Evolutionary conservation across 2,888 invertebrate species (phyloP), one percentile per base, ranked within the genome.

Genomic region (Dasypolia templi): DNA sequence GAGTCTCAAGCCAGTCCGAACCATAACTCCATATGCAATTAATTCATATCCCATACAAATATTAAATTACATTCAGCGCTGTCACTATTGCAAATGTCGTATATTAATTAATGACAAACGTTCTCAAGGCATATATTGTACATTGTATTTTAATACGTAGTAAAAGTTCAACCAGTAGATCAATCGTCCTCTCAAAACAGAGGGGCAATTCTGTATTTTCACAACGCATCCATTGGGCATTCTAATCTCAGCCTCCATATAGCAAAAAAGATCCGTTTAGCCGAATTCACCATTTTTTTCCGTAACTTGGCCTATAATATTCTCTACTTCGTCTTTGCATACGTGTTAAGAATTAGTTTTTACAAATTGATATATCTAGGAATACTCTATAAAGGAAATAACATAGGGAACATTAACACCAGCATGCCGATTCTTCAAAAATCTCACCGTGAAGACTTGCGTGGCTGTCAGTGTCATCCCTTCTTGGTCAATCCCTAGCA

Each of bases 21-120:
- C 32, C 32, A 49, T 58, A 61, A 26, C 29, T 55, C 14, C 22
- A 29, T 32, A 7, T 4, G 11, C 46, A 58, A 77, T 64, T 75
- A 59, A 75, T 64, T 59, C n/a, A 42, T 42, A n/a, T 44, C 39
- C 51, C 63, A 61, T 55, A 68, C 53, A 68, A 79, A 65, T 65
- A 51, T 35, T 62, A 26, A 65, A 79, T 68, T 65, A 78, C 32
- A 72, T 59, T 67, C 58, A 39, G 35, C 69, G 44, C 62, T 49
- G 62, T 67, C 71, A 51, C 63, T 70, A 76, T 76, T 70, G 66
- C 68, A 75, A 80, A 71, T 71, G 59, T 78, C 71, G 65, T 82
- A 62, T 72, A 82, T 61, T 79, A 69, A 84, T 75, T 75, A 72
- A 84, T 74, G 78, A 69, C 62, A 55, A 74, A 62, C 72, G 64